These are phyloP conservation scores for Harpegnathos saltator DNA, from an alignment of 1,140 invertebrate species.

Conservation along the genomic window DNA sequence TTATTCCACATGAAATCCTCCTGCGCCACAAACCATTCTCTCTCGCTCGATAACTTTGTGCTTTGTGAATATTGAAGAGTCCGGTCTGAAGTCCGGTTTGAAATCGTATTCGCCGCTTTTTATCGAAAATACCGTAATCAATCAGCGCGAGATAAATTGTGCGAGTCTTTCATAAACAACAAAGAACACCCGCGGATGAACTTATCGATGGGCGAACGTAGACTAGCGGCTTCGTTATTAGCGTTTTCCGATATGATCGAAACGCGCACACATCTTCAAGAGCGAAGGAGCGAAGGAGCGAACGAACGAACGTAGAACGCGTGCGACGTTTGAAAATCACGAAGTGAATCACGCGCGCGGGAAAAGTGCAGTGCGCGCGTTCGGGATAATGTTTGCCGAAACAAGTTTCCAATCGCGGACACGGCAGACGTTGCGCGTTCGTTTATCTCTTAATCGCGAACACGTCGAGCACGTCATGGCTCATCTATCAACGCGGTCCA, in stretches of 20 bases:
- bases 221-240: neutral
- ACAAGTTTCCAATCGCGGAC: slow-evolving; percentile 42
- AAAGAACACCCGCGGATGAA: neutral
- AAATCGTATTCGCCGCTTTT: neutral
- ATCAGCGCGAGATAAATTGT: neutral
- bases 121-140: neutral
- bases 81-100: neutral
- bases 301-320: neutral
- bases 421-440: slow-evolving; percentile 18
- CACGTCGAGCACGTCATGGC: slow-evolving; percentile 59
- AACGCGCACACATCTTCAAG: neutral
- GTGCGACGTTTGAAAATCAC: slow-evolving; percentile 6
- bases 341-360: slow-evolving; percentile 24
- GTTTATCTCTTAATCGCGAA: slow-evolving; percentile 63
- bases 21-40: neutral
- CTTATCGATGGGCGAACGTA: neutral
- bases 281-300: too few relatives aligned
- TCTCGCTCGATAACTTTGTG: neutral
- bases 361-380: slow-evolving; percentile 8
- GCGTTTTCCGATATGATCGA: neutral
- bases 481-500: slow-evolving; percentile 65
- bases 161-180: neutral
- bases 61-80: slow-evolving; percentile 18
- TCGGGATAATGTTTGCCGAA: slow-evolving; percentile 27
- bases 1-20: too few relatives aligned